Base-by-base conservation (phyloP, 2,113 vertebrate genomes). In the Hiodon tergisus region DNA sequence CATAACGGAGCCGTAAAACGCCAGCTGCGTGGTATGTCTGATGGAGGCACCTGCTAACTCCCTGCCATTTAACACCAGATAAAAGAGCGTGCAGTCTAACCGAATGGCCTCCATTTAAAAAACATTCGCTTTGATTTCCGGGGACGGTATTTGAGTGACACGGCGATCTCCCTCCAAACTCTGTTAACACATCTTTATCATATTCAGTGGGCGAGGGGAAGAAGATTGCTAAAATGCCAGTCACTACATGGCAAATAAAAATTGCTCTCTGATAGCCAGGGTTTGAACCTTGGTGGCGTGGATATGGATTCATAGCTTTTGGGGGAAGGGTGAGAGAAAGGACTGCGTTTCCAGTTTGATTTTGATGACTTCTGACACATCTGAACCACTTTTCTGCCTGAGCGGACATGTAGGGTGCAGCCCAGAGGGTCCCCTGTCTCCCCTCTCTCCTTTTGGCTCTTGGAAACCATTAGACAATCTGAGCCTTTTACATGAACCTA, bases 381-480 rank as follows among this genome's bases (percentile, higher is more conserved):
- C 71, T 82, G 80, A 88, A 82, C 78, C 75, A 85, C 77, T 86
- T 89, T 88, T 85, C 82, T 78, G 78, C 76, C 78, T 83, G 78
- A 76, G 74, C 86, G 81, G 80, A 79, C 81, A 82, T 79, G 70
- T 57, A 77, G 75, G 70, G 66, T 61, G 73, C 68, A 65, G 4
- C 53, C n/a, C 67, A 57, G 6, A 13, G 69, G 69, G 61, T 71
- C 61, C 31, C 31, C 31, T 31, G 31, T 31, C 75, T 59, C 47
- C 65, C 71, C 77, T 74, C 69, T 46, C 74, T 58, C 81, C 71
- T 31, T 57, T 72, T 31, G 31, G 31, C 72, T 76, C 77, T 84
- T 77, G 73, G 76, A 83, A 83, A 88, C 85, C 81, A 85, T 86
- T 82, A 86, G 81, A 76, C 31, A 31, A 76, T 5, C 57, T 74